Evolutionary conservation across 1,140 invertebrate species (phyloP), one percentile per base, ranked within the genome.

Genomic region (Alviniconcha marisindica): DNA sequence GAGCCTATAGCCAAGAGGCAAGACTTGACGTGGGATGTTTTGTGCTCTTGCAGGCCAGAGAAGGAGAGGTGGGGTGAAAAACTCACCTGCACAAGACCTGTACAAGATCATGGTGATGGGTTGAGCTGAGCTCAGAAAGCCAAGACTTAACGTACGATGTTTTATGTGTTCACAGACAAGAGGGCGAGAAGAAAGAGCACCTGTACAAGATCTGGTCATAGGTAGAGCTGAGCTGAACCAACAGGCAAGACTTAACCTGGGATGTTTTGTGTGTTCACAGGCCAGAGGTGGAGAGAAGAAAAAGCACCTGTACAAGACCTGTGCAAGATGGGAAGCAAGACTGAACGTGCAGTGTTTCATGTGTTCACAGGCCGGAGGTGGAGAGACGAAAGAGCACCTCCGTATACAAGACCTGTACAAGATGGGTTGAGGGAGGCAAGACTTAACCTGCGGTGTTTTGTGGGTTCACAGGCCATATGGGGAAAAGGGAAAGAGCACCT

Each of bases 341-440:
- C n/a, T 48, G 1, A 36, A 44, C 15, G 14, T 51, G n/a, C 33
- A 18, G n/a, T 0, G 71, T 21, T 74, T 24, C 36, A 33, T 79
- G n/a, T 83, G 84, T 10, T 89, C 89, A 28, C 85, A 92, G 91
- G 89, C 91, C 44, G 85, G 83, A 44, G 89, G 87, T 51, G 88
- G 84, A 10, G 92, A 90, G 76, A 96, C 97, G 90, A 95, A 96
- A 83, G 98, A 99, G 92, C 96, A 98, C 93, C n/a, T n/a, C n/a
- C n/a, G n/a, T n/a, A n/a, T n/a, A 21, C n/a, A n/a, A n/a, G n/a
- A n/a, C n/a, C n/a, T n/a, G n/a, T n/a, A n/a, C n/a, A n/a, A n/a
- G n/a, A n/a, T n/a, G n/a, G n/a, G n/a, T n/a, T n/a, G n/a, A n/a
- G n/a, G n/a, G n/a, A n/a, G n/a, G n/a, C n/a, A n/a, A n/a, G n/a